A percentile compares a stretch with the other conserved stretches of the same genome.
phyloP scores from a whole-genome alignment of 2,113 vertebrate species.

The Eurystomus gularis region DNA sequence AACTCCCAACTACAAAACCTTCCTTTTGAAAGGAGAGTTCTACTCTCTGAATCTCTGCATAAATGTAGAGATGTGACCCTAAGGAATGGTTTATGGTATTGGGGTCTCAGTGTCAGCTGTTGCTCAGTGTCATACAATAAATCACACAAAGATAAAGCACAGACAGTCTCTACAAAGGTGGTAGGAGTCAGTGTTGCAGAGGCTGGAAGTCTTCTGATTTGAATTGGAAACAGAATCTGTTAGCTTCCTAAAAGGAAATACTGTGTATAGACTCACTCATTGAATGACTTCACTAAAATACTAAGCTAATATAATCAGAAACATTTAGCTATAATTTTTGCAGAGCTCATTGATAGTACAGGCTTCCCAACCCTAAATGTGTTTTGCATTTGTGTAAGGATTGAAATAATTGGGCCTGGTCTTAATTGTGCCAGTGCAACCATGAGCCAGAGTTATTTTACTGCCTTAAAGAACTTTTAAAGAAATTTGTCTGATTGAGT shows the following conservation, averaged over 20 bases:
- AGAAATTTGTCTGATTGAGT: neutral
- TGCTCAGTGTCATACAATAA: neutral
- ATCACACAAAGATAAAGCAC: neutral
- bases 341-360: slow-evolving; percentile 4
- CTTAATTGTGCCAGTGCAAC: neutral
- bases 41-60: neutral
- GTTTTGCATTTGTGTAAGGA: slow-evolving; percentile 49
- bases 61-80: neutral
- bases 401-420: slow-evolving; percentile 41
- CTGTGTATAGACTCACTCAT: neutral
- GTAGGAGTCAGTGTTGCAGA: neutral
- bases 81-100: neutral
- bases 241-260: slow-evolving; percentile 38
- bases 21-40: neutral
- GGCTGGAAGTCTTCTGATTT: neutral
- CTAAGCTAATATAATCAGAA: slow-evolving; percentile 46
- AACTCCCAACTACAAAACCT: neutral
- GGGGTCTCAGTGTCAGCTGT: neutral
- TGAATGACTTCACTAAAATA: slow-evolving; percentile 32
- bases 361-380: neutral
- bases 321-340: slow-evolving; percentile 24
- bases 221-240: slow-evolving; percentile 24
- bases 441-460: neutral
- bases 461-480: slow-evolving; percentile 6
- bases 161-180: neutral